Percentiles rank a stretch among this genome's conserved stretches.
Evolutionary conservation across 2,888 invertebrate genomes (phyloP).

Genomic region (Microctonus brassicae): DNA sequence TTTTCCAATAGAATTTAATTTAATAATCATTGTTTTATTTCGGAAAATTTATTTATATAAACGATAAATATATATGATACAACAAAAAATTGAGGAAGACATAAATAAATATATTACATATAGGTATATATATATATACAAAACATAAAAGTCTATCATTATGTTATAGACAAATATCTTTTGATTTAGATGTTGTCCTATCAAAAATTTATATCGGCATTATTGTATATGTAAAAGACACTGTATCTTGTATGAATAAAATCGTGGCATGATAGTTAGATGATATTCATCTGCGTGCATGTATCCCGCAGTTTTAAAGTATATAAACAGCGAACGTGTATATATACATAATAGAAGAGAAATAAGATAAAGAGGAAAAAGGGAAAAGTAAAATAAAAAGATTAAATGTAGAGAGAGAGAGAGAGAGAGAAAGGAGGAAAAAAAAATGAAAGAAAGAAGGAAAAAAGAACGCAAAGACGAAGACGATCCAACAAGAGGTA

Average conservation of each 20-base stretch:
- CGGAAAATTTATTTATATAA: background rate
- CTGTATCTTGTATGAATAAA: background rate
- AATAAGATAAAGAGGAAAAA: background rate
- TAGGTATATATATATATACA: too few relatives aligned
- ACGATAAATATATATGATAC: background rate
- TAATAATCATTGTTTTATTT: background rate
- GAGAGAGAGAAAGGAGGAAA: too few relatives aligned
- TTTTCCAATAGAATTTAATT: background rate
- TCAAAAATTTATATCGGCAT: conserved; percentile 15
- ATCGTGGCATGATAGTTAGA: conserved; percentile 14
- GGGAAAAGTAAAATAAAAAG: background rate
- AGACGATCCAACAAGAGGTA: conserved; percentile 42
- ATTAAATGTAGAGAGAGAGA: background rate
- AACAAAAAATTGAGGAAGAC: background rate
- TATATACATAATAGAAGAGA: background rate
- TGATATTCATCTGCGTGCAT: background rate
- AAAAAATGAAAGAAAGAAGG: background rate
- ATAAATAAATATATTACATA: background rate
- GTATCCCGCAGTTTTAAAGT: background rate
- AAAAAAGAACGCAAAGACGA: conserved; percentile 13
- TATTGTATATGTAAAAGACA: conserved; percentile 3
- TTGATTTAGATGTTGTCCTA: conserved; percentile 9
- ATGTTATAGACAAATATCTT: conserved; percentile 1
- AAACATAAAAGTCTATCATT: conserved; percentile 8
- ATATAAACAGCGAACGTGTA: background rate